These are phyloP conservation scores for Dioctria linearis DNA, from an alignment of 2,888 invertebrate species.

Conservation along the genomic window DNA sequence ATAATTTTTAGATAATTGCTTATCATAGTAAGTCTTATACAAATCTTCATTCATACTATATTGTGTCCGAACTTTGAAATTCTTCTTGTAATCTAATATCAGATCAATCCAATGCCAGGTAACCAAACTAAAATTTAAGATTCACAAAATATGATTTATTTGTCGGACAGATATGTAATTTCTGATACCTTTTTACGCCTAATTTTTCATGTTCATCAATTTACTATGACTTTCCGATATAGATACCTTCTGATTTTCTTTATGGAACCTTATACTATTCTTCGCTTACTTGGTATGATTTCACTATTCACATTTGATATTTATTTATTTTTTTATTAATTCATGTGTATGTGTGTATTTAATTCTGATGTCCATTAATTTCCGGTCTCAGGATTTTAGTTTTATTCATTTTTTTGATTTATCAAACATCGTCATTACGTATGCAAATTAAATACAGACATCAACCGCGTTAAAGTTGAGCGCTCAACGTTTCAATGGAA, in stretches of 20 bases:
- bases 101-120: too few species aligned
- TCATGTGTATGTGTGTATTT: neutral
- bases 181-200: neutral
- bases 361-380: neutral
- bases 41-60: too few species aligned
- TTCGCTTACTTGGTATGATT: neutral
- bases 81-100: too few species aligned
- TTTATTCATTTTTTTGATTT: conserved; percentile 18
- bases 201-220: conserved; percentile 2
- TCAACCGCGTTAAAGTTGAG: neutral
- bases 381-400: conserved; percentile 18
- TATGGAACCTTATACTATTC: neutral
- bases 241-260: neutral
- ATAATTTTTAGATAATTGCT: too few species aligned
- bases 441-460: conserved; percentile 34
- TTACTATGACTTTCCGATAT: conserved; percentile 15
- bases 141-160: neutral
- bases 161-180: conserved; percentile 6
- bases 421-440: conserved; percentile 31
- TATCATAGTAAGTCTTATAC: too few species aligned
- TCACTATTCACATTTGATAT: neutral
- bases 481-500: neutral
- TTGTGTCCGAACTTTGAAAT: too few species aligned
- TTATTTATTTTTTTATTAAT: neutral
- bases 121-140: neutral